Evolutionary conservation across 2,888 invertebrate species (phyloP).

Genomic region (Germaria angustata): DNA sequence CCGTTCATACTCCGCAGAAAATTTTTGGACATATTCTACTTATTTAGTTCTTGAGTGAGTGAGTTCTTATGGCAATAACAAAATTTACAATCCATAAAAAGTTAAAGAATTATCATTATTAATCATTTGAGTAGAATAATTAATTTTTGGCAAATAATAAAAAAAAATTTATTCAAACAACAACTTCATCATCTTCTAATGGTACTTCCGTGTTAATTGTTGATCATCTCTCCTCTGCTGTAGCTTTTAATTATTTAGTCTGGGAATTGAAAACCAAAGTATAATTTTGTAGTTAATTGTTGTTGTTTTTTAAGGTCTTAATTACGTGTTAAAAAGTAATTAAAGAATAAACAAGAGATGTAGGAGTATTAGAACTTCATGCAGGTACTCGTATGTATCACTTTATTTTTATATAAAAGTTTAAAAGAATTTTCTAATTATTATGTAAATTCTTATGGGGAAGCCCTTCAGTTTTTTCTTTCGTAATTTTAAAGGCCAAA

Average conservation of each 20-base stretch:
- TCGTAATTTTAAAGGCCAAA: neutral
- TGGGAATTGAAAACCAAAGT: neutral
- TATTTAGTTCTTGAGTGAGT: neutral
- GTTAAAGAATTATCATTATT: conserved; percentile 4
- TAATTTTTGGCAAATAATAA: neutral
- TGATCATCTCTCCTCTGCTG: conserved; percentile 8
- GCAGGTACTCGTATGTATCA: neutral
- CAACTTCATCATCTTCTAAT: neutral
- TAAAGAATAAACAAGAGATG: conserved; percentile 1
- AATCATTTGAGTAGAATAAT: conserved; percentile 1
- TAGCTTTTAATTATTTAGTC: neutral
- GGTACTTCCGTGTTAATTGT: conserved; percentile 50
- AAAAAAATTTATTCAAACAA: conserved; percentile 9
- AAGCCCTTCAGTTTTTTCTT: neutral
- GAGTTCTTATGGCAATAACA: neutral
- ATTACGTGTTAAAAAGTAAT: neutral
- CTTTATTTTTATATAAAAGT: too few species aligned
- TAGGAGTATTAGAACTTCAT: neutral
- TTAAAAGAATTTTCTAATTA: neutral
- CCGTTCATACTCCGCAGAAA: neutral
- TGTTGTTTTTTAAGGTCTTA: neutral
- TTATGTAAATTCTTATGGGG: neutral
- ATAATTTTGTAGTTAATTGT: too few species aligned
- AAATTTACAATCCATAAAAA: neutral
- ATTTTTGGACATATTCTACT: neutral